Evolutionary conservation across 2,797 vertebrate species (phyloP), one percentile per base, ranked within the genome.

Genomic region (Acanthurus leucopareius): DNA sequence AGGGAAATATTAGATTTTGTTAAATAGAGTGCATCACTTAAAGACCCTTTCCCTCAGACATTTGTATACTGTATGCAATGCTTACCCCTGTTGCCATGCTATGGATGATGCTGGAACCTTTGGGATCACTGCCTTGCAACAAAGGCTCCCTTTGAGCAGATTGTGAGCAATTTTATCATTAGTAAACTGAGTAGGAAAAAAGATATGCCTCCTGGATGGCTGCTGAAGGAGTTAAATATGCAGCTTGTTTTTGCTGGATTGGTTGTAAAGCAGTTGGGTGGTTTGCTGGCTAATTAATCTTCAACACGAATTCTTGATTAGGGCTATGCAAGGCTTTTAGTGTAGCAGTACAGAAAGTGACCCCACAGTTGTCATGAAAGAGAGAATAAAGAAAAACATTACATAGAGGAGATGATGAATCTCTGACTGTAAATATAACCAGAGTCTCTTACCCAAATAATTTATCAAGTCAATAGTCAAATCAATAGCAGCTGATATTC

Each of bases 141-240:
- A 95, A 95, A 94, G 88, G 73, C 81, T 74, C 66, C 88, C 92
- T 94, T 95, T 95, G 78, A 95, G 88, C 58, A 54, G 80, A 80
- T 59, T 73, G 84, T 81, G 84, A 92, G 88, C 85, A 94, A 91
- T 94, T 92, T 93, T 92, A 94, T 95, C 92, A 94, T 94, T 92
- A 93, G 93, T 94, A 94, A 95, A 95, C 87, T 88, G 93, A 95
- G 91, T 88, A 93, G 91, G 91, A 92, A 93, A 92, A 93, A 92
- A 77, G 77, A 69, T 82, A 91, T 81, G 54, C 83, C 78, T 89
- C 77, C 83, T 82, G 80, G 82, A 83, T 90, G 79, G 80, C 85
- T 83, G 74, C 79, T 56, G 85, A 87, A 88, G 74, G 88, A 92
- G 92, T 92, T 92, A 91, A 93, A 92, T 72, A 79, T 83, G 78